phyloP scores from a whole-genome alignment of 2,113 vertebrate species.

The Strix aluco region DNA sequence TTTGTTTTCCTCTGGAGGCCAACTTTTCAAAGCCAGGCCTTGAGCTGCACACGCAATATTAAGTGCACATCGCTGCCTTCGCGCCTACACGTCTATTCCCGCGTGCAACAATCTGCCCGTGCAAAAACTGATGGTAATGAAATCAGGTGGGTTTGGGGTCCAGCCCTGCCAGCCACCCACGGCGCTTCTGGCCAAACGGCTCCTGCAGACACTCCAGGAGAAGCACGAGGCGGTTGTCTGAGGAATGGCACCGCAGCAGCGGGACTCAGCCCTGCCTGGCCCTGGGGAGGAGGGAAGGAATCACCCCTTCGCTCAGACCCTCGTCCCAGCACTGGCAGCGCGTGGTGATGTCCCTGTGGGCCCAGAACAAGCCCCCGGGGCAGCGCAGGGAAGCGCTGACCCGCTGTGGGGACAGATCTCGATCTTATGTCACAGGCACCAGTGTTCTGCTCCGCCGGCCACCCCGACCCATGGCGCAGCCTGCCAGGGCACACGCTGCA shows the following conservation, averaged over 20 bases:
- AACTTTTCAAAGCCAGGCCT: not conserved
- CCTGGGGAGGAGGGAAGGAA: not conserved
- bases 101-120: not conserved
- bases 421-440: rapidly evolving
- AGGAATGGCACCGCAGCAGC: not conserved
- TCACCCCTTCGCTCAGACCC: not conserved
- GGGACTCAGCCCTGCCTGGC: not conserved
- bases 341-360: not conserved
- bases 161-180: not conserved
- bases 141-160: not conserved
- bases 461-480: rapidly evolving
- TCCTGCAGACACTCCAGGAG: not conserved
- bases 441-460: not conserved
- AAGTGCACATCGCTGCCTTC: not conserved
- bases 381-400: not conserved
- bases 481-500: not conserved
- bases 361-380: not conserved
- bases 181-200: rapidly evolving
- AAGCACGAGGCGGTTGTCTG: not conserved
- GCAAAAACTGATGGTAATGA: not conserved
- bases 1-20: not conserved
- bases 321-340: not conserved
- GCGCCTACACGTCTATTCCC: rapidly evolving
- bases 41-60: not conserved
- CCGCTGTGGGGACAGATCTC: not conserved